Percentiles rank a stretch among this genome's conserved stretches.
Evolutionary conservation across 2,113 vertebrate species (phyloP).

Genomic region (Neodontobutis hainanensis): DNA sequence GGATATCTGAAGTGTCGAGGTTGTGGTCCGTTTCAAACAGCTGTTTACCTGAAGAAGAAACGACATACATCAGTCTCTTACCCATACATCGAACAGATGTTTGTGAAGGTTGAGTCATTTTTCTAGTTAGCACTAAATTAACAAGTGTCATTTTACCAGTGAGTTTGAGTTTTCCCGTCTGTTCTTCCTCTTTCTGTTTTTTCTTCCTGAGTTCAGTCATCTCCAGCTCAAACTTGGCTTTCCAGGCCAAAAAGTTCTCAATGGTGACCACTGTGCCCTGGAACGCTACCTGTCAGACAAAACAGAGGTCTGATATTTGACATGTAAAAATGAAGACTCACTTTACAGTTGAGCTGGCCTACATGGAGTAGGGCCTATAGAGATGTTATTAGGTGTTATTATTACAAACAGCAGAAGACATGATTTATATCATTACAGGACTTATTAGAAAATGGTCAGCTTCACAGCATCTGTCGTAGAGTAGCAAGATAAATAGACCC

Average conservation of each 20-base stretch:
- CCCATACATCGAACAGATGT: too few species aligned
- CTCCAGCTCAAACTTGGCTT: constrained; percentile 90
- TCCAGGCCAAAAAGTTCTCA: constrained; percentile 96
- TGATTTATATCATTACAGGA: too few species aligned
- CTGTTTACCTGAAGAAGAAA: constrained; percentile 86
- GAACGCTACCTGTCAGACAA: constrained; percentile 79
- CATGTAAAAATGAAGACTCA: too few species aligned
- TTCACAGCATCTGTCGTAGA: too few species aligned
- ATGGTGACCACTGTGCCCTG: constrained; percentile 97
- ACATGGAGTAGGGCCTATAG: too few species aligned
- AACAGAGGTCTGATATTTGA: background rate
- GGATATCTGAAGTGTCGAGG: constrained; percentile 97
- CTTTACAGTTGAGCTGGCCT: too few species aligned
- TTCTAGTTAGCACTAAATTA: too few species aligned
- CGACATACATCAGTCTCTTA: background rate
- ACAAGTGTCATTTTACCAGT: constrained; percentile 78
- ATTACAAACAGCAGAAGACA: too few species aligned
- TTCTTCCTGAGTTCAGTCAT: constrained; percentile 88
- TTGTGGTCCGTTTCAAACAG: constrained; percentile 98
- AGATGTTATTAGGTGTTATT: too few species aligned
- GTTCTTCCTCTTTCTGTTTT: constrained; percentile 93
- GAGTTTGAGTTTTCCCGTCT: constrained; percentile 89
- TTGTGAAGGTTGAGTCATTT: too few species aligned
- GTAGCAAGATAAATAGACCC: too few species aligned
- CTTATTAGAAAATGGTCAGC: too few species aligned